Percentiles rank a stretch among this genome's conserved stretches.
These are phyloP conservation scores for Pristionchus exspectatus DNA, from an alignment of 2,888 invertebrate genomes.

Conservation along the genomic window DNA sequence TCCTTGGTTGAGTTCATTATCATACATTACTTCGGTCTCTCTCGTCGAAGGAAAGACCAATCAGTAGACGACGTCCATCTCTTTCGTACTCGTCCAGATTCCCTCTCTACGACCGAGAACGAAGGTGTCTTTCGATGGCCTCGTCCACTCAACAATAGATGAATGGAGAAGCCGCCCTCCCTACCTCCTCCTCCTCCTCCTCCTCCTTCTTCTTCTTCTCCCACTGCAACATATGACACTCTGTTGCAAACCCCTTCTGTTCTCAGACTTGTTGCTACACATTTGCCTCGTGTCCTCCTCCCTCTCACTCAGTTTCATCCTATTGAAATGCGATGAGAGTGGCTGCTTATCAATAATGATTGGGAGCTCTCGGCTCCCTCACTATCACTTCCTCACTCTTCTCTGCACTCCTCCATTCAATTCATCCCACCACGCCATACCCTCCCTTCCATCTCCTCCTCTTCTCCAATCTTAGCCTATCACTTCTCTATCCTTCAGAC, in stretches of 20 bases:
- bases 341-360: slow-evolving; percentile 48
- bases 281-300: neutral
- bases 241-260: slow-evolving; percentile 30
- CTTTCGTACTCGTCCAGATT: neutral
- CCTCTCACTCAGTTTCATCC: slow-evolving; percentile 7
- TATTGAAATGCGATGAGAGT: slow-evolving; percentile 28
- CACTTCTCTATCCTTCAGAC: slow-evolving; percentile 16
- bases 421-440: neutral
- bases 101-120: neutral
- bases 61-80: neutral
- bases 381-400: slow-evolving; percentile 31
- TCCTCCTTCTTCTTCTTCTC: neutral
- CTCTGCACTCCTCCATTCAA: slow-evolving; percentile 3
- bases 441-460: neutral
- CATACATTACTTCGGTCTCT: slow-evolving; percentile 21
- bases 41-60: neutral
- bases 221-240: slow-evolving; percentile 50
- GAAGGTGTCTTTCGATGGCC: slow-evolving; percentile 6
- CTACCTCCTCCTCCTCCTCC: neutral
- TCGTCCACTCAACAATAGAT: slow-evolving; percentile 46
- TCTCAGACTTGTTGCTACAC: slow-evolving; percentile 43
- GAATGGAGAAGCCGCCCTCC: slow-evolving; percentile 1
- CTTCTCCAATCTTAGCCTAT: slow-evolving; percentile 35
- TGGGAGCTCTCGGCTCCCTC: slow-evolving; percentile 48
- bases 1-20: slow-evolving; percentile 23